A percentile compares a stretch with the other conserved stretches of the same genome.
These are phyloP conservation scores for Crotalus viridis DNA, from an alignment of 2,113 vertebrate genomes.

Conservation along the genomic window DNA sequence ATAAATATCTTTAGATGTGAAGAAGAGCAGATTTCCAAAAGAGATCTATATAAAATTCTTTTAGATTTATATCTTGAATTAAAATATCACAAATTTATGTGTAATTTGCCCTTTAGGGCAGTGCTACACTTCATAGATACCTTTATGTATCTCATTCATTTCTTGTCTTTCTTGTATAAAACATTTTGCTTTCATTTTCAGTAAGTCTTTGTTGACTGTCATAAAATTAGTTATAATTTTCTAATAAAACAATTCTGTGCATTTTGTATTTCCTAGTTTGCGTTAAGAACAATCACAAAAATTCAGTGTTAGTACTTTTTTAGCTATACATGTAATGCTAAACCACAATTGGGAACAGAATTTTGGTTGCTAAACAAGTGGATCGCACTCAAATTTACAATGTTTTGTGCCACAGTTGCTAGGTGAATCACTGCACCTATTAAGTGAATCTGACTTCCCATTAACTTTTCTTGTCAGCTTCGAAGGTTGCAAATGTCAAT, in stretches of 20 bases:
- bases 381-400: too few species aligned
- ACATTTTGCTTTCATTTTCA: neutral
- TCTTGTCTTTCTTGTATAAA: neutral
- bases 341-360: neutral
- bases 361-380: neutral
- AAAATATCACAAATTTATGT: neutral
- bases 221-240: constrained; percentile 1
- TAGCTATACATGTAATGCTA: neutral
- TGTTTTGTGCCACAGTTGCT: too few species aligned
- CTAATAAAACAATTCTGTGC: neutral
- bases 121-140: too few species aligned
- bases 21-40: neutral
- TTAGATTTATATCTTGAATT: neutral
- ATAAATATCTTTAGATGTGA: neutral
- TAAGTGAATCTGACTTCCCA: neutral
- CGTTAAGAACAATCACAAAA: neutral
- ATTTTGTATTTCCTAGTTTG: neutral
- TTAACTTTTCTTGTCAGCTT: neutral
- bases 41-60: neutral
- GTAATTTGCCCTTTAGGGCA: neutral
- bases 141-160: neutral
- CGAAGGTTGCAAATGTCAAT: neutral
- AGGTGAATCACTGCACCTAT: too few species aligned
- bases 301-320: neutral
- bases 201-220: neutral